These are phyloP conservation scores for Drosophila pseudotakahashii DNA, from an alignment of 2,888 invertebrate genomes.

Conservation along the genomic window DNA sequence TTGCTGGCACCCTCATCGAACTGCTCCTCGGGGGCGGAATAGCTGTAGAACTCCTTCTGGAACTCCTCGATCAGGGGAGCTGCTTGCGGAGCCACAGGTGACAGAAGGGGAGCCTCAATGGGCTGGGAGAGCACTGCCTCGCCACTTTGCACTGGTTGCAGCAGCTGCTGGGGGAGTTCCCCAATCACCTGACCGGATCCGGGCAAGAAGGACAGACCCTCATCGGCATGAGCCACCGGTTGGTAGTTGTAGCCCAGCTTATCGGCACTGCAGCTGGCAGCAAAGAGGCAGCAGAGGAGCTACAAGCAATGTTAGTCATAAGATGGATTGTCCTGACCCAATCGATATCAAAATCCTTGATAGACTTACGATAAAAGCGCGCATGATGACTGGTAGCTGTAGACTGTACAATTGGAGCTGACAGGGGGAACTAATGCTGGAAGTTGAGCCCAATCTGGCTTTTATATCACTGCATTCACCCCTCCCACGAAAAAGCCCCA, in stretches of 20 bases:
- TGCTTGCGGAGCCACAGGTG: constrained; percentile 51
- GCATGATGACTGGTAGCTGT: constrained; percentile 52
- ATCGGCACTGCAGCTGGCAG: constrained; percentile 67
- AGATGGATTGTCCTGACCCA: background rate
- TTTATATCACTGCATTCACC: constrained; percentile 59
- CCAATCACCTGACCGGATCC: constrained; percentile 30
- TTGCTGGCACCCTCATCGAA: constrained; percentile 66
- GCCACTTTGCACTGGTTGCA: constrained; percentile 52
- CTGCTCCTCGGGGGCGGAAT: constrained; percentile 82
- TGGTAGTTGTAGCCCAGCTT: constrained; percentile 77
- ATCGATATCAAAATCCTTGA: background rate
- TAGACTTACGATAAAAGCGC: constrained; percentile 71
- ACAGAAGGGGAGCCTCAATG: constrained; percentile 39
- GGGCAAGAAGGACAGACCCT: constrained; percentile 56
- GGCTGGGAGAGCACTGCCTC: constrained; percentile 66
- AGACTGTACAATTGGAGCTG: constrained; percentile 43
- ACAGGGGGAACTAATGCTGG: constrained; percentile 62
- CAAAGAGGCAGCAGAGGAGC: constrained; percentile 72
- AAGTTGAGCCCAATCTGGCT: constrained; percentile 31
- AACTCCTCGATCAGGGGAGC: constrained; percentile 63
- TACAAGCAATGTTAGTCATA: constrained; percentile 1
- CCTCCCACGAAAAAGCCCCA: constrained; percentile 45
- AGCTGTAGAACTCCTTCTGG: constrained; percentile 81
- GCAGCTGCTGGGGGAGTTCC: constrained; percentile 25
- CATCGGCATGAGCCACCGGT: constrained; percentile 65